These are phyloP conservation scores for Trematomus loennbergii DNA, from an alignment of 2,113 vertebrate species.

Conservation along the genomic window DNA sequence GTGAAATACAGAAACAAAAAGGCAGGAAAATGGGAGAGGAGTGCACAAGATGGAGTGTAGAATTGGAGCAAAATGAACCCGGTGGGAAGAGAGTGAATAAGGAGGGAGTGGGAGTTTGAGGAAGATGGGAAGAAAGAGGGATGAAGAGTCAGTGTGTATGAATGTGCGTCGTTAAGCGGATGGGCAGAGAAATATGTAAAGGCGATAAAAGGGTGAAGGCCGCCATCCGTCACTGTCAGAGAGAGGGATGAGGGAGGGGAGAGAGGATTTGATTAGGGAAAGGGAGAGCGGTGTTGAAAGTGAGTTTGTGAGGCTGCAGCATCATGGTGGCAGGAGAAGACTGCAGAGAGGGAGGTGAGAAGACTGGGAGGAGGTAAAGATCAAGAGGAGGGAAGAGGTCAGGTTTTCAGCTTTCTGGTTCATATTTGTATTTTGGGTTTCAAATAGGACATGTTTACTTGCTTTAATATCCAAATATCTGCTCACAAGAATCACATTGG, in stretches of 20 bases:
- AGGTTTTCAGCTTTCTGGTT: too few relatives aligned
- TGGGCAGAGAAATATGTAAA: conserved; percentile 78
- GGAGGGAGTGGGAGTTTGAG: conserved; percentile 4
- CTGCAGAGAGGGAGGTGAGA: not conserved
- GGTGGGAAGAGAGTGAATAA: conserved; percentile 19
- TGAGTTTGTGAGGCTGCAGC: conserved; percentile 33
- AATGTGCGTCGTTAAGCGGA: conserved; percentile 68
- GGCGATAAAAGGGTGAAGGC: conserved; percentile 77
- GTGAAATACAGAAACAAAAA: conserved; percentile 14
- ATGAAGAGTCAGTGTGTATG: conserved; percentile 51
- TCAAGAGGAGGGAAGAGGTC: not conserved
- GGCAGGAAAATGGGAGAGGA: conserved; percentile 42
- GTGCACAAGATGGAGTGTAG: conserved; percentile 43
- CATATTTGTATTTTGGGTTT: too few relatives aligned
- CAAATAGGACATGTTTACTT: too few relatives aligned
- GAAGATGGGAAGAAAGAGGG: conserved; percentile 27
- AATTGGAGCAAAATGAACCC: conserved; percentile 13
- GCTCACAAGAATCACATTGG: too few relatives aligned
- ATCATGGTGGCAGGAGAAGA: conserved; percentile 18
- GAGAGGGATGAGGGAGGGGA: conserved; percentile 54
- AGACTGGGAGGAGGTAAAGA: conserved; percentile 23
- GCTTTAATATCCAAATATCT: too few relatives aligned
- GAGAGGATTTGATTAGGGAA: conserved; percentile 69
- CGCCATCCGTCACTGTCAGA: conserved; percentile 73
- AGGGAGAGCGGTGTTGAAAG: conserved; percentile 48